Base-by-base conservation (phyloP, 2,113 vertebrate species). In the Athene cunicularia region DNA sequence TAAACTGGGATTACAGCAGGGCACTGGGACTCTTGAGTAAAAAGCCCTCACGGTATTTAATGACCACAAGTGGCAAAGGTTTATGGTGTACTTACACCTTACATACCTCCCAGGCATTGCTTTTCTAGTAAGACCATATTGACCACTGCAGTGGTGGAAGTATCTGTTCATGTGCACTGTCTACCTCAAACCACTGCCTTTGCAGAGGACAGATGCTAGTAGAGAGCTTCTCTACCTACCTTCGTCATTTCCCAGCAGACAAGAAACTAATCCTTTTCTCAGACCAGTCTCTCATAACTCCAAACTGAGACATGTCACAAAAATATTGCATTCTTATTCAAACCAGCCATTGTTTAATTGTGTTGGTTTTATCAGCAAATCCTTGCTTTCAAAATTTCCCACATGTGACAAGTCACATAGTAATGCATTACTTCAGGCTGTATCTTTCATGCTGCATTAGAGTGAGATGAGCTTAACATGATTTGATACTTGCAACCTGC, bases 401-500 rank as follows among this genome's bases (percentile, higher is more conserved):
- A 73, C 91, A 84, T 93, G 73, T 82, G 77, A 91, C 86, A 85
- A 89, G 70, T 87, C 93, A 82, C 6, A 0, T 94, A 88, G 74
- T 85, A 94, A 87, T 66, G 91, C 53, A 80, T 95, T 91, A 90
- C 93, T 96, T 93, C 80, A 85, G 96, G 94, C 93, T 85, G 62
- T 80, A 68, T 91, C 93, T 95, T 95, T 97, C 91, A 95, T 80
- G 49, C 91, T 89, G 84, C 43, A 85, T 97, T 94, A 93, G 27
- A 87, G 33, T 45, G 86, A 93, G 77, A 70, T 4, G 2, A 87
- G 52, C 49, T 89, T 95, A 96, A 95, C 18, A 15, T 27, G 81
- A 91, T 80, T 82, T 95, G 97, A 95, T 93, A 80, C 28, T 94
- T 80, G 89, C 95, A 97, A 95, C 91, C 86, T 95, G 97, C 93